Evolutionary conservation across 1,140 invertebrate species (phyloP).

Genomic region (Aplysia californica): DNA sequence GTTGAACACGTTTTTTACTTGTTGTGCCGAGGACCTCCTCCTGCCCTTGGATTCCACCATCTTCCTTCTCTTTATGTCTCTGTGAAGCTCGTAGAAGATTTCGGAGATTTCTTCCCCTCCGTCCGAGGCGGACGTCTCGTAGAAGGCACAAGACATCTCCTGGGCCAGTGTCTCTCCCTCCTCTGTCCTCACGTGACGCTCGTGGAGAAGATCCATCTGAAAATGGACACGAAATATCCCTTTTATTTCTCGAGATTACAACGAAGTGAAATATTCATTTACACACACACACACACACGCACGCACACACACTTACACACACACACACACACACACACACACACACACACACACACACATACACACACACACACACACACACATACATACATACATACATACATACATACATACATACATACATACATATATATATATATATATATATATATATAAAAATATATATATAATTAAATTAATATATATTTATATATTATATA

Average conservation of each 20-base stretch:
- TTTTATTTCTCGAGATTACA: not conserved
- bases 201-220: constrained; percentile 85
- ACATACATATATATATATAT: no score
- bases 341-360: no score
- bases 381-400: no score
- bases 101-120: constrained; percentile 73
- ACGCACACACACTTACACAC: no score
- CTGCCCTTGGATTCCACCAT: constrained; percentile 57
- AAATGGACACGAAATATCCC: not conserved
- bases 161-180: constrained; percentile 82
- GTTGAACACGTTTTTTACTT: constrained; percentile 60
- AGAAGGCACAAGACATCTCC: constrained; percentile 83
- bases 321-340: no score
- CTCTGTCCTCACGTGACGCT: constrained; percentile 86
- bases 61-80: constrained; percentile 63
- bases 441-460: no score
- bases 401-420: no score
- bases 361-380: no score
- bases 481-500: no score
- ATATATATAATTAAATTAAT: no score
- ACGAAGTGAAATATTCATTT: not conserved
- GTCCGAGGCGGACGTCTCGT: constrained; percentile 86
- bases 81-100: constrained; percentile 62
- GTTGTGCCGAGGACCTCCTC: constrained; percentile 64
- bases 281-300: not conserved